These are phyloP conservation scores for Thymallus thymallus DNA, from an alignment of 2,113 vertebrate genomes.

Conservation along the genomic window DNA sequence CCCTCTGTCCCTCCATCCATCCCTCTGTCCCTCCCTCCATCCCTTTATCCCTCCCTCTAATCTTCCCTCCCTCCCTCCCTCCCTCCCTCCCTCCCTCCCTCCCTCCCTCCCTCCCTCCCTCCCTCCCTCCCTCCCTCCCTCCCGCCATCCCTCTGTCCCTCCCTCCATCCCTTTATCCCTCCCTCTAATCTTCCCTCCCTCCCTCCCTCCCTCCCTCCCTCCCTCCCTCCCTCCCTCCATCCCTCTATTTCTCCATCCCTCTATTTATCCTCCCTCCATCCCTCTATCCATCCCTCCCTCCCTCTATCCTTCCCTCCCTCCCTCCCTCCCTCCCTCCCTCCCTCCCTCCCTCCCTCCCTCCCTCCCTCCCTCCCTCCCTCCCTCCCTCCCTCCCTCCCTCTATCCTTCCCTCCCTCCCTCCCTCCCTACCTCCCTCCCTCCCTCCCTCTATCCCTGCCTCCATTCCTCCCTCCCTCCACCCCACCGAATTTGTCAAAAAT, in stretches of 20 bases:
- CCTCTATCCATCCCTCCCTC: slow-evolving; percentile 2
- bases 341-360: not conserved
- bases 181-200: slow-evolving; percentile 2
- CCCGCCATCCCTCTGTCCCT: slow-evolving; percentile 2
- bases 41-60: no score
- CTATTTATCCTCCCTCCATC: not conserved
- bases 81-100: not conserved
- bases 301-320: not conserved
- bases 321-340: not conserved
- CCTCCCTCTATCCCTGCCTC: not conserved
- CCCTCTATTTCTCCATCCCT: no score
- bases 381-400: slow-evolving; percentile 1
- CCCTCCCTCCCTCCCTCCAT: slow-evolving; percentile 2
- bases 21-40: slow-evolving; percentile 1
- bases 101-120: slow-evolving; percentile 2
- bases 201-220: slow-evolving; percentile 5
- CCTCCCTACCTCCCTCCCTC: slow-evolving; percentile 3
- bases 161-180: not conserved
- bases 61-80: slow-evolving; percentile 6
- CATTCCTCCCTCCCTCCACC: slow-evolving; percentile 11
- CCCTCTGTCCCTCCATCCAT: slow-evolving; percentile 13
- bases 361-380: not conserved
- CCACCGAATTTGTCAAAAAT: slow-evolving; percentile 43
- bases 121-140: slow-evolving; percentile 5
- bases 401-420: not conserved